These are phyloP conservation scores for Maniola hyperantus DNA, from an alignment of 2,888 invertebrate species.

Conservation along the genomic window DNA sequence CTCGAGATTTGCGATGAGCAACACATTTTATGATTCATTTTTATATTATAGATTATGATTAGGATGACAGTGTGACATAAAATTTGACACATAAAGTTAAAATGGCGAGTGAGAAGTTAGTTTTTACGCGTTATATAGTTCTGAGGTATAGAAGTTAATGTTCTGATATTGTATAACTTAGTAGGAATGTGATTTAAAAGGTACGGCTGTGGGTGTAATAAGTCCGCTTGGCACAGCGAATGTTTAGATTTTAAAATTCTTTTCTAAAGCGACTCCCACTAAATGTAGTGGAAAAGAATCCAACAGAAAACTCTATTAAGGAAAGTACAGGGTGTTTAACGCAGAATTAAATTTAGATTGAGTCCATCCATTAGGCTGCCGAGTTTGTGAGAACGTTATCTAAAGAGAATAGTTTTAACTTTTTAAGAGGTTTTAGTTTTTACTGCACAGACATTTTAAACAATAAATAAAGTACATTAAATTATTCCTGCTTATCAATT, in stretches of 20 bases:
- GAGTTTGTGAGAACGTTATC: constrained; percentile 23
- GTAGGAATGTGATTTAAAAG: no score
- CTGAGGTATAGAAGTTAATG: no score
- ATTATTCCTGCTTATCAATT: no score
- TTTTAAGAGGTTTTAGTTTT: constrained; percentile 20
- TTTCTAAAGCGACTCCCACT: constrained; percentile 16
- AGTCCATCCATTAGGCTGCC: constrained; percentile 56
- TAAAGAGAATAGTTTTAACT: constrained; percentile 22
- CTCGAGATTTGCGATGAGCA: no score
- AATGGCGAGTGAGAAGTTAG: no score
- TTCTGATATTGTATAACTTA: no score
- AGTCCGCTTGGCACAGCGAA: background rate
- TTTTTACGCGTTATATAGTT: no score
- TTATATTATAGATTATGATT: no score
- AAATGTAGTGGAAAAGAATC: constrained; percentile 59
- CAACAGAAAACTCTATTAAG: constrained; percentile 57
- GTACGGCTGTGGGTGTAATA: background rate
- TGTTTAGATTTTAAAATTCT: background rate
- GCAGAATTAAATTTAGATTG: constrained; percentile 65
- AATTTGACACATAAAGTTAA: no score
- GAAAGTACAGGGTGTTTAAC: constrained; percentile 51
- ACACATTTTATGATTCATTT: no score
- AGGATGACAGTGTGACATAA: no score
- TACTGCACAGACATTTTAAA: background rate
- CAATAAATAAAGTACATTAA: background rate